Evolutionary conservation across 2,888 invertebrate genomes (phyloP), one percentile per base, ranked within the genome.

Genomic region (Noctua comes): DNA sequence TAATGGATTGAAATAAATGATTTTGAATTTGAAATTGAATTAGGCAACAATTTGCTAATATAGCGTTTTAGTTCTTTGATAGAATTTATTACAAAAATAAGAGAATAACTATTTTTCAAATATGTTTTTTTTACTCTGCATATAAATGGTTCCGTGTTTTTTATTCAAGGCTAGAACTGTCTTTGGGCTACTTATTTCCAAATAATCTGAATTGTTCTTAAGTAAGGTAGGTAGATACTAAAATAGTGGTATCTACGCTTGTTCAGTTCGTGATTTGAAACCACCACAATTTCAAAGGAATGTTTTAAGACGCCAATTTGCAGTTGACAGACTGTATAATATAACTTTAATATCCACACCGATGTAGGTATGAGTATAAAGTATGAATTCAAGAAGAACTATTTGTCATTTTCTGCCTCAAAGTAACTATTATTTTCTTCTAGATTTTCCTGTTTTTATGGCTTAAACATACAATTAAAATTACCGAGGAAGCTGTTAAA

Each of bases 201-300:
- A 62, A 68, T 79, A 68, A n/a, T 43, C 31, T 43, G 43, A 65
- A 70, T 66, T 65, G 5, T 40, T 68, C 43, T 40, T 18, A 43
- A 27, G 31, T 68, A n/a, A 68, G 27, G 31, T 31, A 24, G 10
- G 62, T 73, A 80, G 66, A 18, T 40, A 16, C 11, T 65, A n/a
- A 40, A 40, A 43, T 40, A 40, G 36, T 51, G 21, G 40, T 64
- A 10, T 21, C 83, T 77, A 24, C 4, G 68, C 40, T 62, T 27
- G 73, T 68, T 70, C 24, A 59, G 21, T 57, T 79, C 74, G 86
- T 86, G 86, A 86, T 70, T 69, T 8, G 57, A 68, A 73, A 76
- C 62, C 43, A 54, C 77, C n/a, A 68, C 62, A 82, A 82, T 85
- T 85, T 79, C 59, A 43, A 40, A 86, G 83, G 86, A 85, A 85